Evolutionary conservation across 2,888 invertebrate genomes (phyloP), one percentile per base, ranked within the genome.

Genomic region (Ceramica pisi): DNA sequence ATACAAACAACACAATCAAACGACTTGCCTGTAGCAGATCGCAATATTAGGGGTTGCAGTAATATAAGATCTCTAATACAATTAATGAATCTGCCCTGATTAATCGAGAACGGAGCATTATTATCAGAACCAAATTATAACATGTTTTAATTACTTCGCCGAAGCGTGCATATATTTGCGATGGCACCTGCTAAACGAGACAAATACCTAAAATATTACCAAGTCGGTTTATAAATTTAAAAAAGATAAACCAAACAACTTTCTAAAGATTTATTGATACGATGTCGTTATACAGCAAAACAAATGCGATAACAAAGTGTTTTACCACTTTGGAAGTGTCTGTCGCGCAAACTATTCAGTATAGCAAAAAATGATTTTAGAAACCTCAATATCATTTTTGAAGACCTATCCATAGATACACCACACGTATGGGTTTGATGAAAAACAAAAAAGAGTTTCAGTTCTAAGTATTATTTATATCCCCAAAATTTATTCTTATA

Each of bases 221-320:
- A 51, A 53, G 26, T 23, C n/a, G 5, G 8, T 63, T 41, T 76
- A 35, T 31, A 71, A 55, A 67, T 68, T 48, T 48, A 38, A 51
- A 61, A 60, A 56, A 71, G 41, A 35, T 55, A 63, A 48, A 50
- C 12, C 26, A 64, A 71, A 71, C 48, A 41, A 55, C 64, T 61
- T 79, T 60, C 71, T 63, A 64, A 64, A 64, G 44, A 26, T 51
- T 51, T 57, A 71, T 61, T 57, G 23, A 79, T 50, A 21, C 50
- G 14, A 38, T 63, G 16, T 64, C 44, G 64, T 61, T 38, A 55
- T 6, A 48, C 38, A 31, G 12, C 38, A 64, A 44, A 44, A 72
- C 16, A 44, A 44, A 50, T 41, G 44, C 14, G 1, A 26, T 21
- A 21, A n/a, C 46, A 21, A 19, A 75, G 55, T 62, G 31, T 7